These are phyloP conservation scores for Volucella bombylans DNA, from an alignment of 2,888 invertebrate genomes.

Conservation along the genomic window DNA sequence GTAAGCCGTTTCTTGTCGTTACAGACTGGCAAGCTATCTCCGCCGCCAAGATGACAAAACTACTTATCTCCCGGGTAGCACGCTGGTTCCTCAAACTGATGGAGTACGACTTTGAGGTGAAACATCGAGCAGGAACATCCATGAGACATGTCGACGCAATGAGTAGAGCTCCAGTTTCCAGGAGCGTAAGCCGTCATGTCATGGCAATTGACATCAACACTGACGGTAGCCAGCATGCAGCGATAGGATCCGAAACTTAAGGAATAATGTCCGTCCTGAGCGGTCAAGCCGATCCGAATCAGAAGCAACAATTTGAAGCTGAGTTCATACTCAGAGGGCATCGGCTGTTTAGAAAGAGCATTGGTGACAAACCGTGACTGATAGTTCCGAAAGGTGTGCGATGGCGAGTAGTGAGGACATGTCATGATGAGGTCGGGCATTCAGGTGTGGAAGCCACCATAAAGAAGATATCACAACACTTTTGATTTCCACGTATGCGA, in stretches of 20 bases:
- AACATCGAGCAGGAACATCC: constrained; percentile 42
- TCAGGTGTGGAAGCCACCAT: constrained; percentile 29
- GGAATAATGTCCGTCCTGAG: constrained; percentile 9
- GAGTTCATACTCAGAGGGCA: too few species aligned
- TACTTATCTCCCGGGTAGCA: too few species aligned
- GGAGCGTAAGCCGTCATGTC: too few species aligned
- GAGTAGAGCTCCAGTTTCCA: constrained; percentile 18
- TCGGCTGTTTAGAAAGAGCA: too few species aligned
- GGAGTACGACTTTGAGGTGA: constrained; percentile 17
- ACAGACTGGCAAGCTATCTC: constrained; percentile 1
- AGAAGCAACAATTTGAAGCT: too few species aligned
- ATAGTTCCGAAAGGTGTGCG: constrained; percentile 8
- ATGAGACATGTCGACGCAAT: constrained; percentile 49
- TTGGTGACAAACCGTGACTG: neutral
- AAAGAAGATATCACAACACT: constrained; percentile 6
- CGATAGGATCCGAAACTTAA: neutral
- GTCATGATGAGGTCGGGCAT: constrained; percentile 51
- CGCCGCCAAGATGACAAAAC: constrained; percentile 16
- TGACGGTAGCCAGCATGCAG: too few species aligned
- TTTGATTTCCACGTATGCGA: constrained; percentile 39
- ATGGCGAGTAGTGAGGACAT: constrained; percentile 24
- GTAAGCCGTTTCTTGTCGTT: neutral
- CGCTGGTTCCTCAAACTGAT: constrained; percentile 27
- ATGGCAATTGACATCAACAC: too few species aligned
- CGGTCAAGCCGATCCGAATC: neutral